Evolutionary conservation across 2,888 invertebrate genomes (phyloP), one percentile per base, ranked within the genome.

Genomic region (Agriopis aurantiaria): DNA sequence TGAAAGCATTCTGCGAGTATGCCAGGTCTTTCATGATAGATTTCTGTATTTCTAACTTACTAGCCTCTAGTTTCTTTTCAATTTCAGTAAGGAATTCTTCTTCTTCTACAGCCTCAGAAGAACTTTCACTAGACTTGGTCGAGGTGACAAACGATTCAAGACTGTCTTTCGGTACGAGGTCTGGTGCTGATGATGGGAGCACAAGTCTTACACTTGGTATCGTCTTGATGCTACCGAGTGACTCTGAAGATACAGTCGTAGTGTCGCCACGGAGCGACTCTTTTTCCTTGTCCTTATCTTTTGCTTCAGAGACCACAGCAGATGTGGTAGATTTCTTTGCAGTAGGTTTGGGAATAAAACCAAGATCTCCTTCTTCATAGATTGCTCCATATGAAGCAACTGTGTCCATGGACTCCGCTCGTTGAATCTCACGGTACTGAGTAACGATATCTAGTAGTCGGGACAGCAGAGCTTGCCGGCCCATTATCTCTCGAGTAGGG

Each of bases 311-410:
- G 7, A 72, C 9, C 46, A 76, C 70, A 4, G 83, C 65, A 5
- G 84, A 77, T 49, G 71, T 40, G 7, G 75, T 59, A 0, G 88
- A 78, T 72, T 86, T 90, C 66, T 88, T 92, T 14, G 74, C 56
- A 33, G 71, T 53, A 17, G 85, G 78, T 79, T 95, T 95, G 0
- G 96, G 96, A 72, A 96, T 90, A 75, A 96, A 96, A 9, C 96
- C 96, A 69, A 96, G 94, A 83, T 96, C 96, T 11, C 96, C 96
- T 74, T 95, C 95, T 60, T 93, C 90, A 77, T 97, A 96, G 33
- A 96, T 89, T 51, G 93, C 94, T 1, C 89, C 91, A 41, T 95
- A 81, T 0, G 96, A 95, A 41, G 93, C 92, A 51, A 93, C 81
- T 56, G 95, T 93, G 40, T 90, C 89, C 68, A 85, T 77, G 12